phyloP scores from a whole-genome alignment of 1,140 invertebrate genomes.

The Aplysia californica region DNA sequence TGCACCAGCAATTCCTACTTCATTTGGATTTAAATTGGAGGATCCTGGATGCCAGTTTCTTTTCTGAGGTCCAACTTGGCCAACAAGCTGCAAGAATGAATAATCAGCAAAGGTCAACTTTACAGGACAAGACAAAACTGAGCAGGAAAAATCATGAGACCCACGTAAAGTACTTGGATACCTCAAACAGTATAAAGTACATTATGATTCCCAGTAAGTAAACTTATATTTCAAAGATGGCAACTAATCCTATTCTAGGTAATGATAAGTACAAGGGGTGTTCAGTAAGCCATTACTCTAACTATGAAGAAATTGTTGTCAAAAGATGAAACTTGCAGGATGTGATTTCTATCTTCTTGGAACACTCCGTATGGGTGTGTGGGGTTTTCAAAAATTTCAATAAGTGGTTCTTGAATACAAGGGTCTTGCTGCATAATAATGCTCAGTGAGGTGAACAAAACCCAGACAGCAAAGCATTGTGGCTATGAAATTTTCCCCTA shows the following conservation, averaged over 20 bases:
- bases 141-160: no score
- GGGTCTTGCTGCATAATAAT: not conserved
- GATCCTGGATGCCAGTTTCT: constrained; percentile 79
- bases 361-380: no score
- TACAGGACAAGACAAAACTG: not conserved
- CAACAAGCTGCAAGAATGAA: not conserved
- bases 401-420: no score
- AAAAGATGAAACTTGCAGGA: no score
- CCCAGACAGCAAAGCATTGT: not conserved
- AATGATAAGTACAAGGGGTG: no score
- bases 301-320: no score
- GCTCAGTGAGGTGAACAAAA: not conserved
- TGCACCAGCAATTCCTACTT: constrained; percentile 22
- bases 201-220: not conserved
- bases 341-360: no score
- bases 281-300: no score
- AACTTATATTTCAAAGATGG: not conserved
- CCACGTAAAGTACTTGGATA: no score
- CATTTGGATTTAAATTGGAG: constrained; percentile 73
- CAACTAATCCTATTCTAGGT: no score
- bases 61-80: constrained; percentile 1
- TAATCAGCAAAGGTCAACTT: not conserved
- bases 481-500: not conserved
- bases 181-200: not conserved
- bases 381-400: no score